A percentile compares a stretch with the other conserved stretches of the same genome.
Conservation (phyloP, 2,113 vertebrate species). For the Forbesichthys agassizii region DNA sequence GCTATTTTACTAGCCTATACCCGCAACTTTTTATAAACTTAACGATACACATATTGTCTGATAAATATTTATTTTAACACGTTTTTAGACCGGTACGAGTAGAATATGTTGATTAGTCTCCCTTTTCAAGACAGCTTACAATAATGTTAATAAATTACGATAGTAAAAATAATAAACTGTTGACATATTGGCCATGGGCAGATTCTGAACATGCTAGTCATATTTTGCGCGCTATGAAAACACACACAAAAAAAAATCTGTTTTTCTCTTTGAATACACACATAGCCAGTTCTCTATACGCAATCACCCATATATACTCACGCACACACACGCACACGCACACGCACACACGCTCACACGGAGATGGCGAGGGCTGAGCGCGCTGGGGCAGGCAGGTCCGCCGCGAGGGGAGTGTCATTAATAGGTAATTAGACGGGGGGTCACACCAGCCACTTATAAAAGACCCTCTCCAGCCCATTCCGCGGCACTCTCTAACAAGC, state of each 20-base stretch:
- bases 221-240: neutral
- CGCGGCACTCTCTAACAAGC: constrained; percentile 49
- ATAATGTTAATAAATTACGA: no score
- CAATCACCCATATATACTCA: neutral
- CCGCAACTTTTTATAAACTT: neutral
- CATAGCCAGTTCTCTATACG: neutral
- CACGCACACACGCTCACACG: constrained; percentile 12
- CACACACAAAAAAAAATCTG: neutral
- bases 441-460: constrained; percentile 87
- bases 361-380: constrained; percentile 32
- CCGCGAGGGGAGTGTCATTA: constrained; percentile 91
- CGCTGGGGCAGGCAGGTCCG: constrained; percentile 74
- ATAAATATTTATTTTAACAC: neutral
- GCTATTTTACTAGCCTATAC: neutral
- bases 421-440: constrained; percentile 95
- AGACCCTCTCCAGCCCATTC: constrained; percentile 61
- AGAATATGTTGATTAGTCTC: no score
- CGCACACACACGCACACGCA: constrained; percentile 8
- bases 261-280: neutral
- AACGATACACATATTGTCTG: neutral
- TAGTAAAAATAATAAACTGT: no score
- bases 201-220: neutral
- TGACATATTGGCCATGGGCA: no score
- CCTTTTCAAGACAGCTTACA: no score
- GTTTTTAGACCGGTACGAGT: neutral